These are phyloP conservation scores for Ochropacha duplaris DNA, from an alignment of 2,888 invertebrate genomes.

Conservation along the genomic window DNA sequence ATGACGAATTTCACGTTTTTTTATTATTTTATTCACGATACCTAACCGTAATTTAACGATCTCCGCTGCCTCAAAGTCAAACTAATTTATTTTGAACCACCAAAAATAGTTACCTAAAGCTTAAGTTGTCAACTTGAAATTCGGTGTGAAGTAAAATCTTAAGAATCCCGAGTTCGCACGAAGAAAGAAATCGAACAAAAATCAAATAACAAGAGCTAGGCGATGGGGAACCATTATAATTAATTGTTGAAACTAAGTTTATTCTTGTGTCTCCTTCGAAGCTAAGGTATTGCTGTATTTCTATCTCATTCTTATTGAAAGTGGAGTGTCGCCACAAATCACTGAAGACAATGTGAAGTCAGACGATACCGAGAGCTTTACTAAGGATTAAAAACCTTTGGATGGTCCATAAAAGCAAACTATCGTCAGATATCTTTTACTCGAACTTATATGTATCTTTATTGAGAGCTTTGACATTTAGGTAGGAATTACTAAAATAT, in stretches of 20 bases:
- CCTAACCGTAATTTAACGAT: too few relatives aligned
- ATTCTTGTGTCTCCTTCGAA: conserved; percentile 36
- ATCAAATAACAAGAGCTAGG: conserved; percentile 57
- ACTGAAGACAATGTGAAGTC: conserved; percentile 67
- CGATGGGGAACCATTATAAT: conserved; percentile 60
- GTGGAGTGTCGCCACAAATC: conserved; percentile 61
- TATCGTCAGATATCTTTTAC: background rate
- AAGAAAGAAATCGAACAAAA: conserved; percentile 59
- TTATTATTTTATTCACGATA: background rate
- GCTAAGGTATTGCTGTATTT: conserved; percentile 20
- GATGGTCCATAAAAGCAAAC: conserved; percentile 11
- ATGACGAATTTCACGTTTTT: too few relatives aligned
- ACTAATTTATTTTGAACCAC: conserved; percentile 20
- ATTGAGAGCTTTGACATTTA: too few relatives aligned
- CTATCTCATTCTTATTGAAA: conserved; percentile 31
- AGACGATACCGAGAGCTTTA: conserved; percentile 39
- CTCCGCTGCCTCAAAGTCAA: background rate
- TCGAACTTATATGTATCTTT: background rate
- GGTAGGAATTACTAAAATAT: too few relatives aligned
- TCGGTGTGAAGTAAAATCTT: conserved; percentile 65
- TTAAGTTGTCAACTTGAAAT: conserved; percentile 63
- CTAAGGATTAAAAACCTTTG: conserved; percentile 21
- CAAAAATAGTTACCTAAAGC: conserved; percentile 22
- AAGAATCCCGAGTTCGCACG: conserved; percentile 50
- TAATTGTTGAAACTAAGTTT: conserved; percentile 50